Conservation (phyloP, 30 jellyfish, hydroid and myxozoan species). For the Mastigias papua region DNA sequence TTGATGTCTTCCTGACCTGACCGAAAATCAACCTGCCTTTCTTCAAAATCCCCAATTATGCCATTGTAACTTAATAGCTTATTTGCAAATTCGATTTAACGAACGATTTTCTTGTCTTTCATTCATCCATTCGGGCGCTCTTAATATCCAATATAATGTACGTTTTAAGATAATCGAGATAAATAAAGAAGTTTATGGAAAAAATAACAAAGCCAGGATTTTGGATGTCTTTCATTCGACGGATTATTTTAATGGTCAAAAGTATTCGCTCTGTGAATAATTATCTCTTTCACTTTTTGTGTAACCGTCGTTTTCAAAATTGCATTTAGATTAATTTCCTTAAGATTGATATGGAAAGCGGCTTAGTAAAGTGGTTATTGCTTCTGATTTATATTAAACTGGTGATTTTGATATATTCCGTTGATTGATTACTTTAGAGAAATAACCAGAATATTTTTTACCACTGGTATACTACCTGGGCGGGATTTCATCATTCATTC, state of each 20-base stretch:
- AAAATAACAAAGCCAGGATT: background rate
- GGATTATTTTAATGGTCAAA: background rate
- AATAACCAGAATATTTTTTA: background rate
- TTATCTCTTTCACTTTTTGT: background rate
- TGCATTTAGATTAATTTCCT: conserved; percentile 2
- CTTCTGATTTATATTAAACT: background rate
- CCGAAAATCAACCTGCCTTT: background rate
- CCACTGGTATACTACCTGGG: background rate
- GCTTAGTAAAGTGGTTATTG: background rate
- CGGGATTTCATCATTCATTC: background rate
- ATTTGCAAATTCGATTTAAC: background rate
- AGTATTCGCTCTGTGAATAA: background rate
- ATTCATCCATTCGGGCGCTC: background rate
- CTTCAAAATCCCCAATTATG: background rate
- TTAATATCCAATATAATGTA: background rate
- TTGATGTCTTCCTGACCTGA: background rate
- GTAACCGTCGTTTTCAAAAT: background rate
- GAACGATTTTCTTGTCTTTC: background rate
- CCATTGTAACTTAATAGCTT: background rate
- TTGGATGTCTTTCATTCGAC: background rate
- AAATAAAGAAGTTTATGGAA: background rate
- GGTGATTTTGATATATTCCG: background rate
- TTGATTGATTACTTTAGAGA: background rate
- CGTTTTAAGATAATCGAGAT: background rate
- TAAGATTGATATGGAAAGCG: background rate